phyloP scores from a whole-genome alignment of 2,888 invertebrate genomes.

The Pantelozetes paolii region DNA sequence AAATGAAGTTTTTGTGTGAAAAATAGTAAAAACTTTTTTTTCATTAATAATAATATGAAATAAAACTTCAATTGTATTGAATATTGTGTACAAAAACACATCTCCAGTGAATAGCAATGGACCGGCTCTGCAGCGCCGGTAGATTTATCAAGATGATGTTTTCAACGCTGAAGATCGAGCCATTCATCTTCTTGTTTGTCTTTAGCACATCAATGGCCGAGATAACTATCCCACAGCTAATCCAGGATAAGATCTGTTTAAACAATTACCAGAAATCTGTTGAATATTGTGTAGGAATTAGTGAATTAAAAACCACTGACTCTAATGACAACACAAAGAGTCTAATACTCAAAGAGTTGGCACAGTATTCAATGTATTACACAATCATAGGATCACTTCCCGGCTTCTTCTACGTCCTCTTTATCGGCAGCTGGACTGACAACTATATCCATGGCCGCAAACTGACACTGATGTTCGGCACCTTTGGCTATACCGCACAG shows the following conservation, averaged over 20 bases:
- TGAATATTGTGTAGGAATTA: neutral
- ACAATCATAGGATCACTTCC: conserved; percentile 11
- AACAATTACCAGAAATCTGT: neutral
- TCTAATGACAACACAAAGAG: neutral
- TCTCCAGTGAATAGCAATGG: too few relatives aligned
- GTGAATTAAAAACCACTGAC: neutral
- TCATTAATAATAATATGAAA: too few relatives aligned
- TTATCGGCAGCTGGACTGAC: conserved; percentile 36
- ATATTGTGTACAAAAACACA: too few relatives aligned
- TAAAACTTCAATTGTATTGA: too few relatives aligned
- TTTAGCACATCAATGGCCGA: neutral
- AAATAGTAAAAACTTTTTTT: too few relatives aligned
- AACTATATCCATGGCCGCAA: conserved; percentile 4
- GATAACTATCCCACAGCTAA: neutral
- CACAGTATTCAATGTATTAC: neutral
- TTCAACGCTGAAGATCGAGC: neutral
- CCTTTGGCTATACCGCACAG: neutral
- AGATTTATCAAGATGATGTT: too few relatives aligned
- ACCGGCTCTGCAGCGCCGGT: too few relatives aligned
- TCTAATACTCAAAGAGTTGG: conserved; percentile 1
- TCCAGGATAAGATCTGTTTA: conserved; percentile 10
- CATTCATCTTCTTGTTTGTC: neutral
- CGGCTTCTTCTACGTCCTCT: neutral
- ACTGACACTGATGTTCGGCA: neutral
- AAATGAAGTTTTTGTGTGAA: too few relatives aligned